Conservation (phyloP, 1,140 invertebrate species). For the Meloidogyne chitwoodi region DNA sequence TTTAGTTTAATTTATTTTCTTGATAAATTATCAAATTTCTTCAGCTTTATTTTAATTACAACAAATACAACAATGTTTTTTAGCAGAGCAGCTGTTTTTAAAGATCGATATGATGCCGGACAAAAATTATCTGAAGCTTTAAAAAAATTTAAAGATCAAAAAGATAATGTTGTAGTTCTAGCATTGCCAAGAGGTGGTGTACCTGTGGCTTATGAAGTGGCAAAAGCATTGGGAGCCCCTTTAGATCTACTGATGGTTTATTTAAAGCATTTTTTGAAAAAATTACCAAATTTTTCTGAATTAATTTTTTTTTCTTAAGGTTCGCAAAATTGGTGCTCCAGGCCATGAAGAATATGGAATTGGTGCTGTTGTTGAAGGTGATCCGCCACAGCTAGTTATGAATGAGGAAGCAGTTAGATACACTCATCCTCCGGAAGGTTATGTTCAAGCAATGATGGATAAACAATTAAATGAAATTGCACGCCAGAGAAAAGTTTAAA, state of each 20-base stretch:
- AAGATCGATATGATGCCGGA: slow-evolving; percentile 15
- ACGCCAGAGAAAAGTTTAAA: slow-evolving; percentile 3
- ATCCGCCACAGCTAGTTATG: slow-evolving; percentile 14
- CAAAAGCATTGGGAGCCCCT: slow-evolving; percentile 14
- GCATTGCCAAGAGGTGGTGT: slow-evolving; percentile 24
- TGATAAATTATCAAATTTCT: no score
- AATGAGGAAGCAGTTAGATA: slow-evolving; percentile 1
- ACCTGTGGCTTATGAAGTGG: slow-evolving; percentile 20
- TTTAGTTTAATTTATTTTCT: no score
- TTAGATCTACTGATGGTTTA: slow-evolving; percentile 20
- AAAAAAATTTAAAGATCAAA: neutral
- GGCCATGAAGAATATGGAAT: slow-evolving; percentile 26
- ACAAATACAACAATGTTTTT: slow-evolving; percentile 14
- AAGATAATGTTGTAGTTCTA: slow-evolving; percentile 12
- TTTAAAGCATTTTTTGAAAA: no score
- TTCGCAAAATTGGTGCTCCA: slow-evolving; percentile 23
- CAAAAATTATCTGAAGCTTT: slow-evolving; percentile 19
- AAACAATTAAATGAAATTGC: slow-evolving; percentile 13
- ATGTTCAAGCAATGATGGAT: slow-evolving; percentile 3
- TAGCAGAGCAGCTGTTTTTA: neutral
- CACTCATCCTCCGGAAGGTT: neutral
- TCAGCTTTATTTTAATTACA: neutral
- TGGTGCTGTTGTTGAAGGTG: slow-evolving; percentile 20
- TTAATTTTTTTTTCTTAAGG: neutral
- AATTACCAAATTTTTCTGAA: no score